phyloP scores from a whole-genome alignment of 2,797 vertebrate species.

The Neopelma chrysocephalum region DNA sequence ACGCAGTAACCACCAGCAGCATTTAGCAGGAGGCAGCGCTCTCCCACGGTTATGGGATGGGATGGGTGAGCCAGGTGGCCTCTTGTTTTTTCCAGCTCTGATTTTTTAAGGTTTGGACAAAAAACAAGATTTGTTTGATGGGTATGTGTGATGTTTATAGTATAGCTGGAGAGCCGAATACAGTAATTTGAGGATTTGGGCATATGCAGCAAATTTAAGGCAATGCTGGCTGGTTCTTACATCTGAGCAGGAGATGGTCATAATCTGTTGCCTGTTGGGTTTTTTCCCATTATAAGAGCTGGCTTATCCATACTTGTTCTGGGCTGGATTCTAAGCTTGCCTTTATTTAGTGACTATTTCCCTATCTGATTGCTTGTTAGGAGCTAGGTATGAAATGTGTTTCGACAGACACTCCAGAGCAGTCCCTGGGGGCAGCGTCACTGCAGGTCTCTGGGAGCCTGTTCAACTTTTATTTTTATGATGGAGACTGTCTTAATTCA shows the following conservation, averaged over 20 bases:
- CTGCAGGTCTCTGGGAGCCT: conserved; percentile 7
- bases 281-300: background rate
- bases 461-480: conserved; percentile 18
- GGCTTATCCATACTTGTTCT: background rate
- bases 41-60: background rate
- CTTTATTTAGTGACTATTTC: background rate
- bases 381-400: conserved; percentile 7
- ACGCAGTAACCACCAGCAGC: background rate
- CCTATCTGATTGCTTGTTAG: background rate
- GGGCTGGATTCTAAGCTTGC: background rate
- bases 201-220: background rate
- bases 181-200: conserved; percentile 19
- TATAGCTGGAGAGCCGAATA: background rate
- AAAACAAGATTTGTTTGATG: background rate
- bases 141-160: background rate
- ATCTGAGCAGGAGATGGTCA: background rate
- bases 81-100: background rate
- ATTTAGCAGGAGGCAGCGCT: background rate
- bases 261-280: background rate
- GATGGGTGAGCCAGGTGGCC: background rate
- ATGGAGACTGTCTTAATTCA: conserved; percentile 13
- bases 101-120: background rate
- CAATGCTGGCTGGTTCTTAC: background rate
- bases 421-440: background rate
- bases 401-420: background rate